Evolutionary conservation across 2,888 invertebrate species (phyloP), one percentile per base, ranked within the genome.

Genomic region (Agonopterix subpropinquella): DNA sequence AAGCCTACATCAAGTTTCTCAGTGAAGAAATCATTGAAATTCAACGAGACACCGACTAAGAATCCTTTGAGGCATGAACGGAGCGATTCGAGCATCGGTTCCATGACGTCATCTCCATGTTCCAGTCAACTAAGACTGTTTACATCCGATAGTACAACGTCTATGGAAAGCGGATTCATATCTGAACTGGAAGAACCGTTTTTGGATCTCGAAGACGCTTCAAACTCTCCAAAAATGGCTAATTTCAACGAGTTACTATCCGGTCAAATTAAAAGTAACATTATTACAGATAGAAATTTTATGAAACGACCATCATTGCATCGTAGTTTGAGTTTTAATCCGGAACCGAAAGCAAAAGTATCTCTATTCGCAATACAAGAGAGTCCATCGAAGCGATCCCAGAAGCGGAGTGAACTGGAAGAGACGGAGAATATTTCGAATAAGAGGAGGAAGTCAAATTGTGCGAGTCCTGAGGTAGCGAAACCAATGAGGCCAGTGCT

Each of bases 341-440:
- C 81, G 0, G 77, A 74, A 9, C 64, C 68, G 0, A 74, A 67
- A 53, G 78, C 73, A 0, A 70, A 64, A 43, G 64, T 76, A 0
- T 76, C 77, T 0, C 49, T 85, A 0, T 71, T 83, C 7, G 70
- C 82, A 0, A 75, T 80, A 2, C 28, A 71, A 1, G 85, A 84
- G 56, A 77, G 73, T 52, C 77, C 83, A 0, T 50, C 45, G 2
- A 77, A 73, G 53, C 71, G 68, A 46, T 65, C 56, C 1, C 65
- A 65, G 42, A 96, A 96, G 73, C 89, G 95, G 41, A 89, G 91
- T 0, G 94, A 95, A 44, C 90, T 92, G 18, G 78, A 74, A 37
- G 72, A 70, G 0, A 61, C 61, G 4, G 80, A 70, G 52, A 69
- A 63, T 64, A 80, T 67, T 45, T 79, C 54, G 44, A 86, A 64